A percentile compares a stretch with the other conserved stretches of the same genome.
Evolutionary conservation across 2,888 invertebrate species (phyloP).

Genomic region (Caprella mutica): DNA sequence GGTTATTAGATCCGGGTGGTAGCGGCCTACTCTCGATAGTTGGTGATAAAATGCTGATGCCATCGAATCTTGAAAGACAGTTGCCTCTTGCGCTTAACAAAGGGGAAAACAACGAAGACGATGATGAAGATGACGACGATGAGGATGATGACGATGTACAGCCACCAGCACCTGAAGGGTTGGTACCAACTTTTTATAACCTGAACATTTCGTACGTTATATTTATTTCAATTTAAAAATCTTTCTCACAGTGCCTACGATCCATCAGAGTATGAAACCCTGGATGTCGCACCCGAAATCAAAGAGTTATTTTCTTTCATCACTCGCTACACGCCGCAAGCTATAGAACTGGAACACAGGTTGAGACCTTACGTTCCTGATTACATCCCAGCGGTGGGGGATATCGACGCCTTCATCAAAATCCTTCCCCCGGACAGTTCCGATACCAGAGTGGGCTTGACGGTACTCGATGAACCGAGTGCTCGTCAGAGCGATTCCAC

Average conservation of each 20-base stretch:
- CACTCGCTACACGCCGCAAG: slow-evolving; percentile 84
- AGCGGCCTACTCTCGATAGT: too few species aligned
- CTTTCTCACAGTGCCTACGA: slow-evolving; percentile 51
- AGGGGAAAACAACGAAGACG: slow-evolving; percentile 39
- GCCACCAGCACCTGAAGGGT: slow-evolving; percentile 33
- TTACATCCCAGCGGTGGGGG: slow-evolving; percentile 94
- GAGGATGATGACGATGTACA: slow-evolving; percentile 35
- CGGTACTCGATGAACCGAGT: slow-evolving; percentile 86
- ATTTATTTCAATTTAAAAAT: slow-evolving; percentile 34
- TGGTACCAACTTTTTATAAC: background rate
- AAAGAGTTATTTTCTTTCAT: slow-evolving; percentile 90
- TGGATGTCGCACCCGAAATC: slow-evolving; percentile 69
- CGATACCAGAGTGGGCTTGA: slow-evolving; percentile 55
- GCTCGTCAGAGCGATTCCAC: slow-evolving; percentile 90
- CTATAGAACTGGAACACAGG: slow-evolving; percentile 75
- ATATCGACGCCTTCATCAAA: slow-evolving; percentile 95
- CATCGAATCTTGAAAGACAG: too few species aligned
- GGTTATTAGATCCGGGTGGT: too few species aligned
- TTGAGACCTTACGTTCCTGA: slow-evolving; percentile 92
- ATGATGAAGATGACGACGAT: slow-evolving; percentile 39
- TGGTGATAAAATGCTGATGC: too few species aligned
- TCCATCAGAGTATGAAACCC: slow-evolving; percentile 67
- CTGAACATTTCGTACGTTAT: background rate
- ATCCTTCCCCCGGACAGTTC: slow-evolving; percentile 44
- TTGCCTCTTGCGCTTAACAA: too few species aligned